Evolutionary conservation across 2,888 invertebrate species (phyloP).

Genomic region (Scrobipalpa costella): DNA sequence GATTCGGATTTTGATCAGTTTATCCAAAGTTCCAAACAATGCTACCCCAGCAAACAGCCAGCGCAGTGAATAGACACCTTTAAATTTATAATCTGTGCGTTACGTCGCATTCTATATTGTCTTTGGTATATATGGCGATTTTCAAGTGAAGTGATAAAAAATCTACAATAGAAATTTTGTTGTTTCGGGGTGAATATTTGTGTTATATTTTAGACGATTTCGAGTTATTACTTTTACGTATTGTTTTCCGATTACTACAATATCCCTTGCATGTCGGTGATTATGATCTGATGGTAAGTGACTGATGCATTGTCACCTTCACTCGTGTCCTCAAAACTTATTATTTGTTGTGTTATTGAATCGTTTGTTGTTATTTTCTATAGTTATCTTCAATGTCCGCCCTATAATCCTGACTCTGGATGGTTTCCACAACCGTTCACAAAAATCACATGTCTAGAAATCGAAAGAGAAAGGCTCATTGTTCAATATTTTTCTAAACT

Average conservation of each 20-base stretch:
- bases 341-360: slow-evolving; percentile 45
- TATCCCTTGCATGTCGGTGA: slow-evolving; percentile 20
- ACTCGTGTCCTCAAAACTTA: slow-evolving; percentile 50
- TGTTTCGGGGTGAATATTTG: slow-evolving; percentile 18
- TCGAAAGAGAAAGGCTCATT: slow-evolving; percentile 62
- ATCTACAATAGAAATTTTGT: slow-evolving; percentile 20
- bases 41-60: no score
- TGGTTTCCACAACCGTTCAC: background rate
- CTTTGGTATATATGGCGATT: slow-evolving; percentile 42
- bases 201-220: slow-evolving; percentile 3
- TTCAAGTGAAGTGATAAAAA: slow-evolving; percentile 41
- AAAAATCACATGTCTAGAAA: background rate
- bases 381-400: background rate
- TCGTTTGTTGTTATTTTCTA: slow-evolving; percentile 31
- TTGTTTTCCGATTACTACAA: background rate
- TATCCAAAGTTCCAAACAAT: no score
- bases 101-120: slow-evolving; percentile 20
- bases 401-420: background rate
- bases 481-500: slow-evolving; percentile 40
- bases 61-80: no score
- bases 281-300: slow-evolving; percentile 30
- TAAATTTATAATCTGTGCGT: background rate
- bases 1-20: no score
- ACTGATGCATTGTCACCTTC: slow-evolving; percentile 55
- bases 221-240: background rate